Evolutionary conservation across 2,888 invertebrate genomes (phyloP).

Genomic region (Steromphala cineraria): DNA sequence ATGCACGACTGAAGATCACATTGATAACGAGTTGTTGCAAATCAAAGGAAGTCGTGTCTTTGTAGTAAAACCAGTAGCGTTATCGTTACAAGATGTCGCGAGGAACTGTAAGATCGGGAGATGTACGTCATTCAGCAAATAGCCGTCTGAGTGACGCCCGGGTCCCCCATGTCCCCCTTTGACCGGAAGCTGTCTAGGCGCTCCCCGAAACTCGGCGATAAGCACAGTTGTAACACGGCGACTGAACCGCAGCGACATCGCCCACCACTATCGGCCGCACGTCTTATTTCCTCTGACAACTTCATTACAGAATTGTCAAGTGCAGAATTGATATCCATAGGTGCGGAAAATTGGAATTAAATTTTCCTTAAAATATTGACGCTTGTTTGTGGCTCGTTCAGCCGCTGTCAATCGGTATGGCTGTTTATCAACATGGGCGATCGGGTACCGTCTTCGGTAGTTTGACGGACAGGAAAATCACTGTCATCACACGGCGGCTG

Average conservation of each 20-base stretch:
- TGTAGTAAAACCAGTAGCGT: background rate
- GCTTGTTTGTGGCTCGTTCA: constrained; percentile 18
- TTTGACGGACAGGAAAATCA: background rate
- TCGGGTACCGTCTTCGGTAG: background rate
- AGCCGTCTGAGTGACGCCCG: background rate
- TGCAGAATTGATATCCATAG: constrained; percentile 45
- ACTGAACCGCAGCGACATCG: background rate
- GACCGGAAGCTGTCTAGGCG: background rate
- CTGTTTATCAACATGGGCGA: background rate
- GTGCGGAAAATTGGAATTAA: constrained; percentile 54
- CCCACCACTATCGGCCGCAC: background rate
- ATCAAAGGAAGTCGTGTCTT: background rate
- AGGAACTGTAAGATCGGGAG: background rate
- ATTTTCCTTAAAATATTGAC: constrained; percentile 50
- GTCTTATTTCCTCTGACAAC: constrained; percentile 38
- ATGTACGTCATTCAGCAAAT: background rate
- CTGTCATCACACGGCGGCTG: constrained; percentile 3
- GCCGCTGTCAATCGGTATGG: background rate
- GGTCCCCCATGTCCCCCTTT: background rate
- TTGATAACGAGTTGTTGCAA: background rate
- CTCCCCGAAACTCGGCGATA: background rate
- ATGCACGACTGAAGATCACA: background rate
- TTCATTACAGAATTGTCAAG: constrained; percentile 50
- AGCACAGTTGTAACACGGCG: background rate
- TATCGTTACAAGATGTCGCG: background rate